Evolutionary conservation across 2,888 invertebrate species (phyloP).

Genomic region (Drosophila emarginata): DNA sequence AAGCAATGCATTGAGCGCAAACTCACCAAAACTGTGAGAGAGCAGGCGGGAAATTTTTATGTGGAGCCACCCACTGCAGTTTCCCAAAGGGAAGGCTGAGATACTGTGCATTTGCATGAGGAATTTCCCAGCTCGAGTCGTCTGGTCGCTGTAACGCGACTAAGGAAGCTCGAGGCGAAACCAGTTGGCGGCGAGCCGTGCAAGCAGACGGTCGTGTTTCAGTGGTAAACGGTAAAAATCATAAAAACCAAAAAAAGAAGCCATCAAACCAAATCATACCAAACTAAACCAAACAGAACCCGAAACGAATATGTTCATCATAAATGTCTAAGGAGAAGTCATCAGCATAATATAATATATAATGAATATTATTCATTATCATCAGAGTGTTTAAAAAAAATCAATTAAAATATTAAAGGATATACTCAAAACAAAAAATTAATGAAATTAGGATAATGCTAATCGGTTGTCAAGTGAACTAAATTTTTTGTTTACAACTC

Average conservation of each 20-base stretch:
- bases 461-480: conserved; percentile 37
- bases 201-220: conserved; percentile 82
- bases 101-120: conserved; percentile 23
- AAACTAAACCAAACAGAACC: background rate
- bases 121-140: conserved; percentile 42
- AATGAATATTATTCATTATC: background rate
- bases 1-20: conserved; percentile 46
- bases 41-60: conserved; percentile 22
- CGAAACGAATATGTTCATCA: background rate
- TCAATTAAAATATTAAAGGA: background rate
- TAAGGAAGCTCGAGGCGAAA: conserved; percentile 77
- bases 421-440: background rate
- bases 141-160: conserved; percentile 14
- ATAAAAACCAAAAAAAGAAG: conserved; percentile 19
- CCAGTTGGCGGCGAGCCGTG: conserved; percentile 83
- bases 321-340: background rate
- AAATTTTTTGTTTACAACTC: conserved; percentile 40
- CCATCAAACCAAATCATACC: conserved; percentile 14
- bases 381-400: conserved; percentile 3
- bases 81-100: conserved; percentile 15
- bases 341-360: background rate
- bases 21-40: conserved; percentile 55
- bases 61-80: background rate
- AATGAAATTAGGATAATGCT: conserved; percentile 17
- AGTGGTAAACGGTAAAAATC: conserved; percentile 57